Evolutionary conservation across 2,113 vertebrate species (phyloP).

Genomic region (Otis tarda): DNA sequence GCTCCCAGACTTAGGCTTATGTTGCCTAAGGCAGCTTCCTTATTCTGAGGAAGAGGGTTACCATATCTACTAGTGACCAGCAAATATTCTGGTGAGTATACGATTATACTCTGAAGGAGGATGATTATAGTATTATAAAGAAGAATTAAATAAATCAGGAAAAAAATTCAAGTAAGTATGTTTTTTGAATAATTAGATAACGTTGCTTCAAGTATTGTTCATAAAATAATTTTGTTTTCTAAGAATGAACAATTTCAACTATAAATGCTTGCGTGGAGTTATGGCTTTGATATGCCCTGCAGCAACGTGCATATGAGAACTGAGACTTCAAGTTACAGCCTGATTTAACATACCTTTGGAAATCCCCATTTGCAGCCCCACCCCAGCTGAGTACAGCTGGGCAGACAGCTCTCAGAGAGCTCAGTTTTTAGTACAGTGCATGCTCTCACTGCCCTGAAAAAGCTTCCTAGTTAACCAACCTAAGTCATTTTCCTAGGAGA

Average conservation of each 20-base stretch:
- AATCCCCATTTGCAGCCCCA: conserved; percentile 24
- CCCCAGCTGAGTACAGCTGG: conserved; percentile 71
- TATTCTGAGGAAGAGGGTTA: not conserved
- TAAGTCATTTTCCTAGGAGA: conserved; percentile 13
- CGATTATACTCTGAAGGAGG: not conserved
- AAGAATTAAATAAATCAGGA: not conserved
- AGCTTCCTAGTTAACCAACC: not conserved
- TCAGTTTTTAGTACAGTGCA: not conserved
- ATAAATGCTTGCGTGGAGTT: not conserved
- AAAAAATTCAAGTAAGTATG: not conserved
- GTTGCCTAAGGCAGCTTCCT: not conserved
- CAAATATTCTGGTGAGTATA: not conserved
- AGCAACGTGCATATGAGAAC: not conserved
- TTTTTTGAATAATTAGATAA: not conserved
- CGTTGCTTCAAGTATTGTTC: not conserved
- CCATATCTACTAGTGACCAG: not conserved
- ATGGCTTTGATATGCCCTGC: not conserved
- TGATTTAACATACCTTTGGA: conserved; percentile 30
- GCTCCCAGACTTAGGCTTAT: not conserved
- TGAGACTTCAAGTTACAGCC: conserved; percentile 19
- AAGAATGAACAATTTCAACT: conserved; percentile 7
- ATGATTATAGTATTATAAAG: not conserved
- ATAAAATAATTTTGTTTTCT: not conserved
- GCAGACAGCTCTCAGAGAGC: conserved; percentile 10
- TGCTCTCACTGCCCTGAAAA: not conserved